Conservation (phyloP, 1,140 invertebrate species). For the Macrotrachela quadricornifera region DNA sequence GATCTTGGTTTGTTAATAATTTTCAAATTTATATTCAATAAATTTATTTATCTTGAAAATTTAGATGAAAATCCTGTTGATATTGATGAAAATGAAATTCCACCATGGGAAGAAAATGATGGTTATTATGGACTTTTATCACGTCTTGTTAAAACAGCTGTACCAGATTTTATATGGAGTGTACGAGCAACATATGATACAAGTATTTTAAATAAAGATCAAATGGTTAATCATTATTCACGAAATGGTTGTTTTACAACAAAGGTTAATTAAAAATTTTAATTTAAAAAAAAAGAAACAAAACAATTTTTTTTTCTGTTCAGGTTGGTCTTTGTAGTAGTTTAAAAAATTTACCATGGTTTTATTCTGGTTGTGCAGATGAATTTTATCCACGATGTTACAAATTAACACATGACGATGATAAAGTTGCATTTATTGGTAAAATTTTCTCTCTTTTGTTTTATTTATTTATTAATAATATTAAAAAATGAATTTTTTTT, state of each 20-base stretch:
- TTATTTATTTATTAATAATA: too few relatives aligned
- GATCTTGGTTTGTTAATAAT: too few relatives aligned
- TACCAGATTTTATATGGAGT: constrained; percentile 66
- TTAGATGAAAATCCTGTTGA: background rate
- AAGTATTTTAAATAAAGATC: constrained; percentile 35
- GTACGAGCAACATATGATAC: constrained; percentile 40
- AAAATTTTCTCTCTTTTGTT: background rate
- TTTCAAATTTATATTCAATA: too few relatives aligned
- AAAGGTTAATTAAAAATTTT: constrained; percentile 42
- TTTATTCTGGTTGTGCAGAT: constrained; percentile 52
- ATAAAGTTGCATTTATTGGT: constrained; percentile 55
- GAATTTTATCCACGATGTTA: constrained; percentile 66
- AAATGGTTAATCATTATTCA: constrained; percentile 51
- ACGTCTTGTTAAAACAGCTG: constrained; percentile 30
- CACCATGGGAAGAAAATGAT: constrained; percentile 32
- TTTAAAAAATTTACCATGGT: constrained; percentile 67
- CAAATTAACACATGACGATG: constrained; percentile 45
- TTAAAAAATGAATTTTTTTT: background rate
- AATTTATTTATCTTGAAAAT: too few relatives aligned
- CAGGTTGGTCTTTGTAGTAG: constrained; percentile 46
- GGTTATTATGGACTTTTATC: constrained; percentile 31
- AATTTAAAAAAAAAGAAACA: too few relatives aligned
- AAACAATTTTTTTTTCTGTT: background rate
- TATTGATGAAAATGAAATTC: constrained; percentile 18
- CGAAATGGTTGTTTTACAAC: constrained; percentile 58